A percentile compares a stretch with the other conserved stretches of the same genome.
phyloP scores from a whole-genome alignment of 2,888 invertebrate genomes.

The Syritta pipiens region DNA sequence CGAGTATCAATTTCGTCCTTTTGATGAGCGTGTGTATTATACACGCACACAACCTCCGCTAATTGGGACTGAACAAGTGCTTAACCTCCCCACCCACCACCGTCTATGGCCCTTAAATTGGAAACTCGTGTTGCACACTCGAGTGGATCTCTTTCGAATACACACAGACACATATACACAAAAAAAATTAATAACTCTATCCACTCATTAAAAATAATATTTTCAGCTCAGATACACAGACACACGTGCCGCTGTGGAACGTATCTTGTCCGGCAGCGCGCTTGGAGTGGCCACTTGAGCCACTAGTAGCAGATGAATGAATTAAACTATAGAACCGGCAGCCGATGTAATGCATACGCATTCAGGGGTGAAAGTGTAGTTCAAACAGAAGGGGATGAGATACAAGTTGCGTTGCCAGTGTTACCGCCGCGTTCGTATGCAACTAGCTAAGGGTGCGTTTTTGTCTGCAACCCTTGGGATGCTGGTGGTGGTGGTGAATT shows the following conservation, averaged over 20 bases:
- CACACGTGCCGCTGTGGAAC: slow-evolving; percentile 45
- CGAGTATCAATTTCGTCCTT: slow-evolving; percentile 51
- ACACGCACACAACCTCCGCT: slow-evolving; percentile 30
- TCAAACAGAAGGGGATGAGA: slow-evolving; percentile 52
- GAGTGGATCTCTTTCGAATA: slow-evolving; percentile 9
- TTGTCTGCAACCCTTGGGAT: neutral
- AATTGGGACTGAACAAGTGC: slow-evolving; percentile 52
- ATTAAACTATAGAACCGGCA: slow-evolving; percentile 35
- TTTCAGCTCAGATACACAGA: slow-evolving; percentile 26
- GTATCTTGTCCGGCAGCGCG: neutral
- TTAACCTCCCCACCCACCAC: slow-evolving; percentile 17
- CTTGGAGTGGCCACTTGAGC: slow-evolving; percentile 50
- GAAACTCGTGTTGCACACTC: slow-evolving; percentile 63
- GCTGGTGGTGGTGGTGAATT: slow-evolving; percentile 26
- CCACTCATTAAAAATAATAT: slow-evolving; percentile 62
- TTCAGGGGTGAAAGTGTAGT: slow-evolving; percentile 45
- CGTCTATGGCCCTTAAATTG: slow-evolving; percentile 51
- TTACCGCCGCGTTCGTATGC: slow-evolving; percentile 1
- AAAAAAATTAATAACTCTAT: slow-evolving; percentile 55
- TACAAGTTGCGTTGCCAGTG: slow-evolving; percentile 32
- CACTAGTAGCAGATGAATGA: slow-evolving; percentile 33
- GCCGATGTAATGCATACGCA: slow-evolving; percentile 43
- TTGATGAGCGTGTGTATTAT: slow-evolving; percentile 4
- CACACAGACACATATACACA: slow-evolving; percentile 16
- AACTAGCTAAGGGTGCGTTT: slow-evolving; percentile 13